A percentile compares a stretch with the other conserved stretches of the same genome.
Evolutionary conservation across 2,888 invertebrate species (phyloP).

Genomic region (Thymelicus acteon): DNA sequence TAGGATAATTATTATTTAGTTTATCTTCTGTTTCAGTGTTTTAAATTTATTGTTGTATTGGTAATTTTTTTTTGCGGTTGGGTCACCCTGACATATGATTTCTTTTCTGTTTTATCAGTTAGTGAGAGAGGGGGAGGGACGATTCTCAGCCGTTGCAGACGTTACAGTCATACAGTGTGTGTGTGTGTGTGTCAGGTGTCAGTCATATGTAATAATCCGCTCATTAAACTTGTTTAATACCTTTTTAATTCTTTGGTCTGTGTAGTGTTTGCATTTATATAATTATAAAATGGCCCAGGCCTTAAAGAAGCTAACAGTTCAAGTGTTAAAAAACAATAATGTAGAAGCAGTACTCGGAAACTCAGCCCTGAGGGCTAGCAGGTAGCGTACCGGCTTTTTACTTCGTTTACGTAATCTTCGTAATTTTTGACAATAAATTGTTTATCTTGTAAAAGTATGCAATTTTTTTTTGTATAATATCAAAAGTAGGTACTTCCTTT

Average conservation of each 20-base stretch:
- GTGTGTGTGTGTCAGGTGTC: not conserved
- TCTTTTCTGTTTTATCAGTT: not conserved
- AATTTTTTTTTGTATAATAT: no score
- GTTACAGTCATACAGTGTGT: not conserved
- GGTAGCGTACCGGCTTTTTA: constrained; percentile 65
- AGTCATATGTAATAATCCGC: not conserved
- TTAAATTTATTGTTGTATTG: no score
- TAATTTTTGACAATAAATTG: constrained; percentile 26
- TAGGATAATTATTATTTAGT: no score
- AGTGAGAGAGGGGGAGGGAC: not conserved
- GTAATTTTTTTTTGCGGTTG: not conserved
- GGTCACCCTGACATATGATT: constrained; percentile 1
- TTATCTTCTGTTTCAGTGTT: no score
- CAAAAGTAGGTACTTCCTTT: no score
- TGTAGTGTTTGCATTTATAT: constrained; percentile 1
- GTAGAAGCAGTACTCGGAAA: constrained; percentile 57
- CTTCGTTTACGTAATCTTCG: constrained; percentile 64
- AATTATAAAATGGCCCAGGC: constrained; percentile 64
- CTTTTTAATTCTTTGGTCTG: not conserved
- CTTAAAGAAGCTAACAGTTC: constrained; percentile 63
- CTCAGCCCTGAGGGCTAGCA: constrained; percentile 60
- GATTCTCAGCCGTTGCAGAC: not conserved
- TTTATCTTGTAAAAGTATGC: not conserved
- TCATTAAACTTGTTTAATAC: not conserved
- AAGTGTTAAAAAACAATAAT: constrained; percentile 68